phyloP scores from a whole-genome alignment of 2,113 vertebrate genomes.

The Thymallus thymallus region DNA sequence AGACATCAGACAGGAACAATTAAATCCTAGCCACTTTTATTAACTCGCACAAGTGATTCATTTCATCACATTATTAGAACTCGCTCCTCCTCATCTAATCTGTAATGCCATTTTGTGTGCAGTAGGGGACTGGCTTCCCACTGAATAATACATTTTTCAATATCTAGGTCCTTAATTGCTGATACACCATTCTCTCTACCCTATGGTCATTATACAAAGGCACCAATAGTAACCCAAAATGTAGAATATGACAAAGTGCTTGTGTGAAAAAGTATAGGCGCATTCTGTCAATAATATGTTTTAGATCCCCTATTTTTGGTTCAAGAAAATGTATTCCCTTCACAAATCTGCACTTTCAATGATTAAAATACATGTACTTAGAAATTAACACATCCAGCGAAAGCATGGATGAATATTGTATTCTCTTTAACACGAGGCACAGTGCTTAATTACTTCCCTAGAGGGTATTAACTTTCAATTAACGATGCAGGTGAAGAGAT shows the following conservation, averaged over 20 bases:
- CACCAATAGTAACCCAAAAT: neutral
- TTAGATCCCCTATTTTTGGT: no score
- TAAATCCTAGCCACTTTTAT: neutral
- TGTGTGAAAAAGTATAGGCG: no score
- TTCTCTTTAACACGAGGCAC: constrained; percentile 5
- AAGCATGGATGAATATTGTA: neutral
- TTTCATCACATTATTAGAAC: constrained; percentile 5
- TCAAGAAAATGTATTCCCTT: no score
- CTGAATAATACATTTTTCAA: constrained; percentile 31
- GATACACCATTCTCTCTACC: neutral
- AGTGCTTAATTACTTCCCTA: constrained; percentile 29
- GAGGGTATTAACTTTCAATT: constrained; percentile 39
- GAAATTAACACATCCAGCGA: neutral
- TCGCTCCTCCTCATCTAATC: constrained; percentile 28
- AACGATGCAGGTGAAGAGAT: constrained; percentile 26
- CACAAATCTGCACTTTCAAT: neutral
- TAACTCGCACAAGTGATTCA: no score
- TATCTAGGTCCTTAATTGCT: constrained; percentile 26
- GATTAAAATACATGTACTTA: neutral
- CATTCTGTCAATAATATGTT: no score
- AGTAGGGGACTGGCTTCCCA: constrained; percentile 10
- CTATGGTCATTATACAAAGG: no score
- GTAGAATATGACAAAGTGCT: no score
- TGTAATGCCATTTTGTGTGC: constrained; percentile 42
- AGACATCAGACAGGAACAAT: neutral